phyloP scores from a whole-genome alignment of 2,888 invertebrate genomes.

The Chrysolina americana region DNA sequence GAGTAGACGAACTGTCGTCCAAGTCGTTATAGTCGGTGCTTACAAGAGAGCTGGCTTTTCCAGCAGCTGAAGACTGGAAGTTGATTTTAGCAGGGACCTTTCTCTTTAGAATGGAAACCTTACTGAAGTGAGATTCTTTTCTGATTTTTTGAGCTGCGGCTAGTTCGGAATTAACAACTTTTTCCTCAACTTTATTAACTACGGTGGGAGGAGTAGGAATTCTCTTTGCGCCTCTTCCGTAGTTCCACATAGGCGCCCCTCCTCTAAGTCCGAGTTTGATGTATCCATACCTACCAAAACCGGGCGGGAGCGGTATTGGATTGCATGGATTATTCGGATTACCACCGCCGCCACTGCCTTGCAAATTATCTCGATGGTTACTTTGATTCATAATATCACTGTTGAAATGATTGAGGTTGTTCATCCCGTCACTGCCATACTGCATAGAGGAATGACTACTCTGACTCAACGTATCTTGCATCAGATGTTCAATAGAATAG shows the following conservation, averaged over 20 bases:
- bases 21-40: constrained; percentile 76
- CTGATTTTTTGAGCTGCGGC: constrained; percentile 62
- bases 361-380: constrained; percentile 66
- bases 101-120: constrained; percentile 76
- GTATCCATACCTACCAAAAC: constrained; percentile 75
- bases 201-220: constrained; percentile 62
- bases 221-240: constrained; percentile 67
- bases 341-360: constrained; percentile 71
- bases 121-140: constrained; percentile 70
- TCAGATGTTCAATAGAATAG: constrained; percentile 58
- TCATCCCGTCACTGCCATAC: constrained; percentile 34
- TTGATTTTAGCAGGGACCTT: constrained; percentile 68
- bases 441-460: constrained; percentile 32
- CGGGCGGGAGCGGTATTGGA: constrained; percentile 73
- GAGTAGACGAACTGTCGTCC: constrained; percentile 73
- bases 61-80: constrained; percentile 65
- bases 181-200: constrained; percentile 43
- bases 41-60: constrained; percentile 71
- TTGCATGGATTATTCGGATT: constrained; percentile 73
- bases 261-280: constrained; percentile 77
- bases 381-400: constrained; percentile 70
- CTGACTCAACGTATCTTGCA: constrained; percentile 49
- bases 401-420: constrained; percentile 23
- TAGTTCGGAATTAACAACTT: constrained; percentile 40
- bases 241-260: constrained; percentile 79